Percentiles rank a stretch among this genome's conserved stretches.
phyloP scores from a whole-genome alignment of 1,140 invertebrate genomes.

The Metaphire vulgaris region DNA sequence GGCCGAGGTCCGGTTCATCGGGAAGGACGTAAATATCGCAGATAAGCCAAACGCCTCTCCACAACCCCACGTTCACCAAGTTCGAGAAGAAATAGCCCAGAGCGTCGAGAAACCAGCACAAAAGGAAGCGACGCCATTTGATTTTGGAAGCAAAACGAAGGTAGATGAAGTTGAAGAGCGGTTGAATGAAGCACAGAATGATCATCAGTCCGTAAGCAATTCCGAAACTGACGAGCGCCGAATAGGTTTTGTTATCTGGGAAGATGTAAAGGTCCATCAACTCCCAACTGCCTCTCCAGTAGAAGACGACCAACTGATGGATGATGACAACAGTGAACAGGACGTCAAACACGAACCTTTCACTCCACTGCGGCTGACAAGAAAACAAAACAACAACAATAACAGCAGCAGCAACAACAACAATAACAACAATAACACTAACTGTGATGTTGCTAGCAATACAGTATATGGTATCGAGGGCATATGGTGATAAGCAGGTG shows the following conservation, averaged over 20 bases:
- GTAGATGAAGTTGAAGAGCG: constrained; percentile 7
- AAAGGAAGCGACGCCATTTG: not conserved
- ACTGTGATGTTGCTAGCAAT: too few species aligned
- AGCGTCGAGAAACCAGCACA: constrained; percentile 6
- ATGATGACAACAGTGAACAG: constrained; percentile 9
- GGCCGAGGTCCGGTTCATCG: not conserved
- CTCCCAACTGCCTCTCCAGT: constrained; percentile 12
- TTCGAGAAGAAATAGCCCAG: constrained; percentile 1
- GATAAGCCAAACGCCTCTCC: constrained; percentile 10
- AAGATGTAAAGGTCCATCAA: constrained; percentile 3
- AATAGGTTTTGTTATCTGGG: not conserved
- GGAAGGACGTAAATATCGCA: constrained; percentile 9
- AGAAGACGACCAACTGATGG: constrained; percentile 20
- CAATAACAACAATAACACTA: too few species aligned
- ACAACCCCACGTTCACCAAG: constrained; percentile 1
- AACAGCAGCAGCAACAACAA: too few species aligned
- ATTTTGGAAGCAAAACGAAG: too few species aligned
- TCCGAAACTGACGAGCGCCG: constrained; percentile 4
- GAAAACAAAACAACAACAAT: not conserved
- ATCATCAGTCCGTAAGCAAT: constrained; percentile 13
- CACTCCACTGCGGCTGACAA: not conserved
- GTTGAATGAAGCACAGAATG: constrained; percentile 11
- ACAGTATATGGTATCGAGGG: too few species aligned
- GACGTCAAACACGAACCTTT: not conserved
- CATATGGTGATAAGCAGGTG: too few species aligned